phyloP scores from a whole-genome alignment of 64 coral and sea anemone genomes.

The Orbicella faveolata region DNA sequence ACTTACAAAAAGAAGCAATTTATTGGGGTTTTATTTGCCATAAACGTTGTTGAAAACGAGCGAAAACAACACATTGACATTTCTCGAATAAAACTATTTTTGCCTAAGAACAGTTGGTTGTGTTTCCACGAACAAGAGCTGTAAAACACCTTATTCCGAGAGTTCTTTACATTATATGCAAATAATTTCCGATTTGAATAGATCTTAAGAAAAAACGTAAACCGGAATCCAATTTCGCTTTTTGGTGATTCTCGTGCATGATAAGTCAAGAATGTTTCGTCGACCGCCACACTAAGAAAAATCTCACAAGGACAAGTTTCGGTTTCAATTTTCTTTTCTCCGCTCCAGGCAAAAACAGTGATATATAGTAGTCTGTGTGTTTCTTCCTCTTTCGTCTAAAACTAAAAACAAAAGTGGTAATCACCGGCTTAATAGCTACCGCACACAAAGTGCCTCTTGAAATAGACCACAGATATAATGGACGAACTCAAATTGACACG shows the following conservation, averaged over 20 bases:
- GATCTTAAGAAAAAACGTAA: neutral
- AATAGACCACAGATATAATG: conserved; percentile 1
- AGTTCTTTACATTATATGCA: neutral
- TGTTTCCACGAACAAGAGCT: neutral
- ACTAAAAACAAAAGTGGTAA: neutral
- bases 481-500: neutral
- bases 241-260: neutral
- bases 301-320: neutral
- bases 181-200: neutral
- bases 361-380: neutral
- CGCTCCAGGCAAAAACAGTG: conserved; percentile 2
- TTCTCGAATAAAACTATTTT: neutral
- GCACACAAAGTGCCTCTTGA: conserved; percentile 25
- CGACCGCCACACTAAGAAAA: neutral
- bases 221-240: neutral
- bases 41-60: neutral
- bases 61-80: neutral
- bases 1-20: too few species aligned
- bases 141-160: neutral
- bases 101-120: neutral
- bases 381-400: neutral
- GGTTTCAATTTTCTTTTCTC: neutral
- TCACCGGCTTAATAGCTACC: conserved; percentile 4
- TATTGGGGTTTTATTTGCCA: too few species aligned
- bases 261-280: neutral